Base-by-base conservation (phyloP, 2,888 invertebrate species). In the Pandemis cinnamomeana region DNA sequence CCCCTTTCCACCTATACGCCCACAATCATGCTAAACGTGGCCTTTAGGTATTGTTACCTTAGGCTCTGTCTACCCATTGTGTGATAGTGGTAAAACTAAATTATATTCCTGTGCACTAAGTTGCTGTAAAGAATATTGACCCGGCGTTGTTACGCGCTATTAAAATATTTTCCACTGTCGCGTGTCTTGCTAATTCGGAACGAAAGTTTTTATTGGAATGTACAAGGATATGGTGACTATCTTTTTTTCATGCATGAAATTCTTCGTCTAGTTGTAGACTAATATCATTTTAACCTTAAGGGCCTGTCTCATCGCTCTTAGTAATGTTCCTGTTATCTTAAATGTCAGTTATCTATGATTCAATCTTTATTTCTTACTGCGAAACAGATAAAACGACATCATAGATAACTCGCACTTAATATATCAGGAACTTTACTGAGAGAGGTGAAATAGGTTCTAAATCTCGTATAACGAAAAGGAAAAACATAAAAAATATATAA, bases 161-260 rank as follows among this genome's bases (percentile, higher is more conserved):
- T 66, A 27, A 64, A 69, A 73, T 73, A 70, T 73, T 70, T 69
- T 61, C 70, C 15, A 66, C 11, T 20, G 69, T 70, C 44, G 70
- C 73, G 73, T 70, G 70, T 70, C 51, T 63, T 64, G 27, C 55
- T 15, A 68, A 48, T n/a, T 27, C 27, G 13, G 27, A 53, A 64
- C 13, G 64, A 27, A 58, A 72, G 68, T 36, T 10, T 53, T 63
- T 55, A 68, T 63, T 58, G 46, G 58, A 64, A 69, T 64, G 20
- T 20, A 11, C 20, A 64, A 51, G 42, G 53, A 55, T 46, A 67
- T 67, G 55, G 62, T 53, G 15, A 11, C 11, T 41, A 44, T 60
- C 11, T 63, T 63, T 13, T 67, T 11, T 64, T 68, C 58, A 63
- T 72, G 15, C 41, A 55, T 68, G 55, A 36, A 62, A 44, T 46